A percentile compares a stretch with the other conserved stretches of the same genome.
Evolutionary conservation across 2,888 invertebrate species (phyloP).

Genomic region (Cybosia mesomella): DNA sequence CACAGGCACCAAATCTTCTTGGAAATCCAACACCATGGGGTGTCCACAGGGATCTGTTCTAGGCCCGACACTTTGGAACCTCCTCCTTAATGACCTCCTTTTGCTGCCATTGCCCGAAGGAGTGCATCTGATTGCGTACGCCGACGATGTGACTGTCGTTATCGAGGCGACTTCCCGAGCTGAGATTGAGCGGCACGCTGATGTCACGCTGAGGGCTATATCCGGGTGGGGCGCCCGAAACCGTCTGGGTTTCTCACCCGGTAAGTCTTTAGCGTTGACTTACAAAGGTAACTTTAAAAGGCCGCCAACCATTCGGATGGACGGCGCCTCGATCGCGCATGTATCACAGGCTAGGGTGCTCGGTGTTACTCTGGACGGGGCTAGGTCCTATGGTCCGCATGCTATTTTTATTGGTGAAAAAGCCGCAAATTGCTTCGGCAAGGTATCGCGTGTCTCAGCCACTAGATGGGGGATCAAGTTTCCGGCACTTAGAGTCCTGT

Average conservation of each 20-base stretch:
- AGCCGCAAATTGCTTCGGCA: not conserved
- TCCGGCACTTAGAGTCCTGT: not conserved
- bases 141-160: not conserved
- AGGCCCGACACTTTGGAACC: slow-evolving; percentile 39
- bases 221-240: not conserved
- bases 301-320: not conserved
- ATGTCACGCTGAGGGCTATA: not conserved
- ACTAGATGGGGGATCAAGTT: not conserved
- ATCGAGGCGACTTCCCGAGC: not conserved
- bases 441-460: not conserved
- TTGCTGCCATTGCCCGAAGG: not conserved
- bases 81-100: slow-evolving; percentile 26
- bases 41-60: slow-evolving; percentile 41
- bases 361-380: no score
- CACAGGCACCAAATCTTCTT: not conserved
- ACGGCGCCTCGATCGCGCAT: not conserved
- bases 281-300: not conserved
- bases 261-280: not conserved
- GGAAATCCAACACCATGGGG: slow-evolving; percentile 35
- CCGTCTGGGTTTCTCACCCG: not conserved
- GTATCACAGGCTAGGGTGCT: no score
- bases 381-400: not conserved
- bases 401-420: not conserved
- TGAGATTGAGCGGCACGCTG: not conserved
- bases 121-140: not conserved